phyloP scores from a whole-genome alignment of 1,140 invertebrate genomes.

The Euborellia annulipes region DNA sequence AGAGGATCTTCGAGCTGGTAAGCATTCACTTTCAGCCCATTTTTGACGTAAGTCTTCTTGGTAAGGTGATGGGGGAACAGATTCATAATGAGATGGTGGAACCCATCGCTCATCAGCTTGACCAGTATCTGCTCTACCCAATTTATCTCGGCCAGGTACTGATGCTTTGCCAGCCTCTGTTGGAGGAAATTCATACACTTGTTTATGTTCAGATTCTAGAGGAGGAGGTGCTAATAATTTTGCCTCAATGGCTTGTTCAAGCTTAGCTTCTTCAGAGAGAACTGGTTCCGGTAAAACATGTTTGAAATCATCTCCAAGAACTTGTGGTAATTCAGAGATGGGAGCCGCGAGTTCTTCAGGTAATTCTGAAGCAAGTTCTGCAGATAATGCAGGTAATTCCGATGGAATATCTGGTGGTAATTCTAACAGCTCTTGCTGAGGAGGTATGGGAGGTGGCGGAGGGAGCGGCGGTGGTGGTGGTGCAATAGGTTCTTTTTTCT shows the following conservation, averaged over 20 bases:
- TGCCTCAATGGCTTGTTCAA: not conserved
- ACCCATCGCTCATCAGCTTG: constrained; percentile 47
- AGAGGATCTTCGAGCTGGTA: constrained; percentile 46
- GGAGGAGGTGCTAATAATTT: not conserved
- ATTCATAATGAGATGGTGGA: constrained; percentile 35
- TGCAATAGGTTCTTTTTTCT: constrained; percentile 7
- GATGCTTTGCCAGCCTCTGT: constrained; percentile 20
- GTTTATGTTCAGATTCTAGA: not conserved
- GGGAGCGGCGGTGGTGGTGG: constrained; percentile 1
- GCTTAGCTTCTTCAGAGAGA: not conserved
- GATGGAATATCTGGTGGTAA: constrained; percentile 8
- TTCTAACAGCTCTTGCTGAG: constrained; percentile 8
- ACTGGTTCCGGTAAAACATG: not conserved
- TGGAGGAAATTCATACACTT: not conserved
- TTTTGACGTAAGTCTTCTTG: constrained; percentile 44
- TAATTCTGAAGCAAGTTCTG: not conserved
- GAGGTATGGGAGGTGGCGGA: not conserved
- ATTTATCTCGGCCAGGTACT: constrained; percentile 27
- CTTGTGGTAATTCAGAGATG: not conserved
- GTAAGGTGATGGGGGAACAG: constrained; percentile 42
- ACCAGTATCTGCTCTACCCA: constrained; percentile 28
- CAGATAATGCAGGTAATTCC: constrained; percentile 6
- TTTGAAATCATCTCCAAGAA: not conserved
- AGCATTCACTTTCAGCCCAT: constrained; percentile 53
- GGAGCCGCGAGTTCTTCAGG: not conserved